These are phyloP conservation scores for Halictus rubicundus DNA, from an alignment of 1,140 invertebrate genomes.

Conservation along the genomic window DNA sequence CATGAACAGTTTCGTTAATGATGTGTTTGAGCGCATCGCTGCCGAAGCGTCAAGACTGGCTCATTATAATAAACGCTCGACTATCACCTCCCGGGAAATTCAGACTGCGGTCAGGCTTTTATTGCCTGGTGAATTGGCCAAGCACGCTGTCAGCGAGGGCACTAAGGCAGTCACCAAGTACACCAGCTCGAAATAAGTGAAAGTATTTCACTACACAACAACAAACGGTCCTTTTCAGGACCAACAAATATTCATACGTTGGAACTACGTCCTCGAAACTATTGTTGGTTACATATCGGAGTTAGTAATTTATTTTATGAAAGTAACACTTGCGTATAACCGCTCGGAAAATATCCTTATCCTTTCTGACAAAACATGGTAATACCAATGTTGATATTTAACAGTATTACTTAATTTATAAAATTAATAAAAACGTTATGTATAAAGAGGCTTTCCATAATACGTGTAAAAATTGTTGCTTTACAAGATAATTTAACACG, in stretches of 20 bases:
- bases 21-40: conserved; percentile 87
- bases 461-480: conserved; percentile 14
- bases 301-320: too few species aligned
- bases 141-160: conserved; percentile 82
- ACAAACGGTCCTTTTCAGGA: conserved; percentile 68
- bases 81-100: conserved; percentile 57
- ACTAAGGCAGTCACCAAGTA: conserved; percentile 84
- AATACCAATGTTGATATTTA: background rate
- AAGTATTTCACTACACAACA: conserved; percentile 19
- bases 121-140: conserved; percentile 83
- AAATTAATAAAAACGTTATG: background rate
- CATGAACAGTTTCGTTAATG: conserved; percentile 85
- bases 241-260: conserved; percentile 51
- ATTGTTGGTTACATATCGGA: background rate
- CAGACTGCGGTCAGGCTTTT: conserved; percentile 79
- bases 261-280: background rate
- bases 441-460: background rate
- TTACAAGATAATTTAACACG: background rate
- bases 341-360: too few species aligned
- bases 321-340: too few species aligned
- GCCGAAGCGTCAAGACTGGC: conserved; percentile 86
- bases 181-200: conserved; percentile 80
- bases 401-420: background rate
- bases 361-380: background rate
- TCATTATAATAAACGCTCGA: conserved; percentile 85